Percentiles rank a stretch among this genome's conserved stretches.
Conservation (phyloP, 2,113 vertebrate genomes). For the Channa argus region DNA sequence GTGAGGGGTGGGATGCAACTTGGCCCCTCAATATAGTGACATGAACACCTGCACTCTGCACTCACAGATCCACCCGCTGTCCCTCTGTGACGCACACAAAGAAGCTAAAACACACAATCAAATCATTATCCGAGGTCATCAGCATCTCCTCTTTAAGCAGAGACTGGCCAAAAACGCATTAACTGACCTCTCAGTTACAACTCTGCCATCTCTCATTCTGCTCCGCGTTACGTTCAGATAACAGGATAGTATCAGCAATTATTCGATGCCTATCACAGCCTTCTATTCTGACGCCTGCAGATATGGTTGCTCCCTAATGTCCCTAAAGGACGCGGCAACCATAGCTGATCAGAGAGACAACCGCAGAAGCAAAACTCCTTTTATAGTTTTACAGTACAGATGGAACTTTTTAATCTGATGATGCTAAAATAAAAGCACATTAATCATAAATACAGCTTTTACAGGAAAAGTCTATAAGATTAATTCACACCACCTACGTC, state of each 20-base stretch:
- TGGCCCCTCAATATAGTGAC: slow-evolving; percentile 35
- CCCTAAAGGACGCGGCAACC: slow-evolving; percentile 38
- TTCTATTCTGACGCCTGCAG: slow-evolving; percentile 56
- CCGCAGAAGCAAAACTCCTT: not conserved
- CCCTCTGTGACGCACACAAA: slow-evolving; percentile 8
- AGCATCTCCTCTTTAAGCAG: slow-evolving; percentile 16
- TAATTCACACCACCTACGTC: not conserved
- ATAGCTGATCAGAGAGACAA: slow-evolving; percentile 1
- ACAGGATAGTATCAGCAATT: slow-evolving; percentile 80
- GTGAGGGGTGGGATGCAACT: slow-evolving; percentile 22
- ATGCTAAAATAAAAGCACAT: not conserved
- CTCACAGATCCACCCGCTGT: slow-evolving; percentile 8
- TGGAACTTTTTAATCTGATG: not conserved
- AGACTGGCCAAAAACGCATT: slow-evolving; percentile 51
- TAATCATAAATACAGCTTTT: not conserved
- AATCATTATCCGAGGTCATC: slow-evolving; percentile 44
- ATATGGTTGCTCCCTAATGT: slow-evolving; percentile 58
- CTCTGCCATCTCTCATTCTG: slow-evolving; percentile 44
- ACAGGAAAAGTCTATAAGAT: not conserved
- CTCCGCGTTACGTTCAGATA: slow-evolving; percentile 36
- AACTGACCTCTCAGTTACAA: slow-evolving; percentile 58
- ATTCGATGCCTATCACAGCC: slow-evolving; percentile 60
- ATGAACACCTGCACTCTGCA: slow-evolving; percentile 55
- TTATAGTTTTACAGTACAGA: not conserved
- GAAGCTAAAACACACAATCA: slow-evolving; percentile 33